Conservation (phyloP, 2,797 vertebrate genomes). For the Onychomys arenicola region DNA sequence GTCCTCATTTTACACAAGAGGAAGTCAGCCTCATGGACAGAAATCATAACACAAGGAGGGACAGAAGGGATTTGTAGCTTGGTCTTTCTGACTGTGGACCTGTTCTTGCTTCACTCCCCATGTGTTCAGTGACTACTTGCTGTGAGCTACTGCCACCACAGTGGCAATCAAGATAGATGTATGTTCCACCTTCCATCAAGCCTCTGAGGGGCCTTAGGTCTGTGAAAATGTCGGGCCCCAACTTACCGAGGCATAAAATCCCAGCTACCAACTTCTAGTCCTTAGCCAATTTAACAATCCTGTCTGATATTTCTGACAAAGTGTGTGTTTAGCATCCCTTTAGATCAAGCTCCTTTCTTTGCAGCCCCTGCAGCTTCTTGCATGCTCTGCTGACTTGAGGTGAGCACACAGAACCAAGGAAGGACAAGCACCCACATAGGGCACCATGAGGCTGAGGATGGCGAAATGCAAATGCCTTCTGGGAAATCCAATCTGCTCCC, state of each 20-base stretch:
- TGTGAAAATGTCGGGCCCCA: background rate
- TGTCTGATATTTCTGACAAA: slow-evolving; percentile 1
- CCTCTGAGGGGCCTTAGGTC: background rate
- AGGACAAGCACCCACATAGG: background rate
- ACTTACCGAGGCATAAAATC: slow-evolving; percentile 11
- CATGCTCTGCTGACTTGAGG: background rate
- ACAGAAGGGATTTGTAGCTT: background rate
- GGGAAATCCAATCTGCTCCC: slow-evolving; percentile 43
- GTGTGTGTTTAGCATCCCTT: slow-evolving; percentile 42
- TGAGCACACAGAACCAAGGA: background rate
- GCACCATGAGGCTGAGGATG: fast-evolving
- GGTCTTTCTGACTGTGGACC: background rate
- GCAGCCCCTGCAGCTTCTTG: background rate
- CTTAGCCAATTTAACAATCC: slow-evolving; percentile 7
- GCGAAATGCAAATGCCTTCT: background rate
- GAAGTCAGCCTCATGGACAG: background rate
- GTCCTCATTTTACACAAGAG: background rate
- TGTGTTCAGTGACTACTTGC: background rate
- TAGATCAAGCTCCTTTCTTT: background rate
- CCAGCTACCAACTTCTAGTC: background rate
- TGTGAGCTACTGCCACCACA: background rate
- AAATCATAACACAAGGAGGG: background rate
- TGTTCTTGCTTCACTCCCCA: background rate
- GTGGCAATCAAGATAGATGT: background rate
- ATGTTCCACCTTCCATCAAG: background rate